Evolutionary conservation across 2,113 vertebrate species (phyloP).

Genomic region (Sinocyclocheilus maitianheensis): DNA sequence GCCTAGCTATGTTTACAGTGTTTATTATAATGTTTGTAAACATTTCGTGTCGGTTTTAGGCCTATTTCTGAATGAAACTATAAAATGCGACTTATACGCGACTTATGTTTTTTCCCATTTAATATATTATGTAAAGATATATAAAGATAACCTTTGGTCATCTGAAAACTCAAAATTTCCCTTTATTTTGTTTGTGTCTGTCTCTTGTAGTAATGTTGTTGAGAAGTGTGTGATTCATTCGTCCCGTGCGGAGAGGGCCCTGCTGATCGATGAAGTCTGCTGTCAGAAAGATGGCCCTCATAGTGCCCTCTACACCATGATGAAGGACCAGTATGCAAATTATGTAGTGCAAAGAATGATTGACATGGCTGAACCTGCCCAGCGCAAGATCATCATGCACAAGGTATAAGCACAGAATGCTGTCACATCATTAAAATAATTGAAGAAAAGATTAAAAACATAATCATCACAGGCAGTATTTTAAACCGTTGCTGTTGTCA

Average conservation of each 20-base stretch:
- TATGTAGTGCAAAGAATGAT: conserved; percentile 99
- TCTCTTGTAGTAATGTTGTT: conserved; percentile 87
- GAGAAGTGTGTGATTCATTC: conserved; percentile 98
- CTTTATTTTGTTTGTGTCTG: conserved; percentile 16
- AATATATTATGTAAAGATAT: too few relatives aligned
- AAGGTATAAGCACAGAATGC: conserved; percentile 77
- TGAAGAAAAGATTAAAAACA: background rate
- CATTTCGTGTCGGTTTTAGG: too few relatives aligned
- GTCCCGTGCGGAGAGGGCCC: conserved; percentile 92
- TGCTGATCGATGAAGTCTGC: conserved; percentile 96
- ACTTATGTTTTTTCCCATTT: too few relatives aligned
- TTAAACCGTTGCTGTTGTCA: conserved; percentile 11
- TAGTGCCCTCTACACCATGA: conserved; percentile 99
- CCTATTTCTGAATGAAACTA: too few relatives aligned
- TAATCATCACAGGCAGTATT: background rate
- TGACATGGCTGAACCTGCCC: conserved; percentile 95
- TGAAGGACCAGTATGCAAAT: conserved; percentile 99
- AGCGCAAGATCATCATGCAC: conserved; percentile 98
- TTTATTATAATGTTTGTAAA: too few relatives aligned
- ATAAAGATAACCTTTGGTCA: too few relatives aligned
- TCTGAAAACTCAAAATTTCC: too few relatives aligned
- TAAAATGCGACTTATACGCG: too few relatives aligned
- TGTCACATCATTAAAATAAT: background rate
- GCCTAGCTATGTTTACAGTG: too few relatives aligned
- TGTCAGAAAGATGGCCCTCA: conserved; percentile 98